phyloP scores from a whole-genome alignment of 2,113 vertebrate genomes.

The Pundamilia nyererei region DNA sequence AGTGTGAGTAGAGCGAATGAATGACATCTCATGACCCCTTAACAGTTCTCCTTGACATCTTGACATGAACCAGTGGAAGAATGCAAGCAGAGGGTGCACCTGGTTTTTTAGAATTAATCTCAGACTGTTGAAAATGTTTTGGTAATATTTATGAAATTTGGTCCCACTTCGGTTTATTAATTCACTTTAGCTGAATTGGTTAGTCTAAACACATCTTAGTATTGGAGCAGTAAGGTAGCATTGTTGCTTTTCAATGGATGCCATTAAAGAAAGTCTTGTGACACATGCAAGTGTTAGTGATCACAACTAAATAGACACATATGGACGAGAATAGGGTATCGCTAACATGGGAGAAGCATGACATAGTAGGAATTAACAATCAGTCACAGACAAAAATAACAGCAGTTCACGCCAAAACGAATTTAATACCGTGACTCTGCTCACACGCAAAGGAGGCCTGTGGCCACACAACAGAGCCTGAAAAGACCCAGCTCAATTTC shows the following conservation, averaged over 20 bases:
- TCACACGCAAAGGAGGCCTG: not conserved
- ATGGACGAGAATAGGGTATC: not conserved
- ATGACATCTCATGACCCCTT: slow-evolving; percentile 28
- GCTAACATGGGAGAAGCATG: not conserved
- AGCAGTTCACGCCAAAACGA: not conserved
- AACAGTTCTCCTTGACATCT: slow-evolving; percentile 37
- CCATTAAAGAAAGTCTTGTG: not conserved
- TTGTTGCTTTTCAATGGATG: not conserved
- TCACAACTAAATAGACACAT: not conserved
- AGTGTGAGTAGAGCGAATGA: slow-evolving; percentile 75
- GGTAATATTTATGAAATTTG: not conserved
- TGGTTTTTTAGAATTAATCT: not conserved
- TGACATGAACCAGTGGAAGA: slow-evolving; percentile 42
- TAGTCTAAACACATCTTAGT: not conserved
- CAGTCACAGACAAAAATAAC: not conserved
- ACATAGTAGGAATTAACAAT: not conserved
- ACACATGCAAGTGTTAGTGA: not conserved
- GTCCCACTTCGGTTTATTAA: not conserved
- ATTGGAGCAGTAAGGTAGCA: not conserved
- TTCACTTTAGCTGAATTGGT: not conserved
- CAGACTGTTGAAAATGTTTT: not conserved
- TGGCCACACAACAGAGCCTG: not conserved
- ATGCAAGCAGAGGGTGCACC: slow-evolving; percentile 49
- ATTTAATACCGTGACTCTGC: not conserved
- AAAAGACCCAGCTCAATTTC: not conserved